These are phyloP conservation scores for Ariolimax columbianus DNA, from an alignment of 2,888 invertebrate genomes.

Conservation along the genomic window DNA sequence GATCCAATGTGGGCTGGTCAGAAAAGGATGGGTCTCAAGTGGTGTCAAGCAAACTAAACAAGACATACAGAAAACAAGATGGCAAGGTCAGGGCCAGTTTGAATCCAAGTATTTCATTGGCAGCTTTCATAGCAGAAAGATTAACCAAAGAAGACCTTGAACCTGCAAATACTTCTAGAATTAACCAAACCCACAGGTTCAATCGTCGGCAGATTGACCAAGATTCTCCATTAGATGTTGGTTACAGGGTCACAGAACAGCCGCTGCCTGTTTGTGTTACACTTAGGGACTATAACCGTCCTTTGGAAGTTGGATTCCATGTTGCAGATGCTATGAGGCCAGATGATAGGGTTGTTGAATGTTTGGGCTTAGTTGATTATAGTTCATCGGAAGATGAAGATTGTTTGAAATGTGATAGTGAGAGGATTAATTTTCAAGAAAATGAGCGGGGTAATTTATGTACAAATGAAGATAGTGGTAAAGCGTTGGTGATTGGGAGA, in stretches of 20 bases:
- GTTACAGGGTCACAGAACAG: background rate
- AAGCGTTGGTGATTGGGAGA: background rate
- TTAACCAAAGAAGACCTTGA: conserved; percentile 24
- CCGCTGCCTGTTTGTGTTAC: background rate
- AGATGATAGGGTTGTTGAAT: background rate
- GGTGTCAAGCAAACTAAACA: background rate
- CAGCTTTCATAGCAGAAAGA: conserved; percentile 47
- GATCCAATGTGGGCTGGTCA: no score
- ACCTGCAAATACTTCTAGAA: background rate
- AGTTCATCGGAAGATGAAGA: conserved; percentile 39
- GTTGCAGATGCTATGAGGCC: background rate
- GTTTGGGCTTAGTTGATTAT: conserved; percentile 40
- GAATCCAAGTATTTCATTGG: conserved; percentile 34
- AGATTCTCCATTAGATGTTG: background rate
- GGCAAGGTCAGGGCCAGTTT: background rate
- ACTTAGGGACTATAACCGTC: background rate
- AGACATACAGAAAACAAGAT: background rate
- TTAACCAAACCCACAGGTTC: no score
- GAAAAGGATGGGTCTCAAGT: no score
- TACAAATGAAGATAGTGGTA: background rate
- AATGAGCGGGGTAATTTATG: background rate
- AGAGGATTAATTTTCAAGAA: background rate
- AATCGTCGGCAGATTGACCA: background rate
- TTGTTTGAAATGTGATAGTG: background rate
- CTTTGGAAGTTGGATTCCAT: background rate